Base-by-base conservation (phyloP, 2,797 vertebrate genomes). In the Scolopax rusticola region DNA sequence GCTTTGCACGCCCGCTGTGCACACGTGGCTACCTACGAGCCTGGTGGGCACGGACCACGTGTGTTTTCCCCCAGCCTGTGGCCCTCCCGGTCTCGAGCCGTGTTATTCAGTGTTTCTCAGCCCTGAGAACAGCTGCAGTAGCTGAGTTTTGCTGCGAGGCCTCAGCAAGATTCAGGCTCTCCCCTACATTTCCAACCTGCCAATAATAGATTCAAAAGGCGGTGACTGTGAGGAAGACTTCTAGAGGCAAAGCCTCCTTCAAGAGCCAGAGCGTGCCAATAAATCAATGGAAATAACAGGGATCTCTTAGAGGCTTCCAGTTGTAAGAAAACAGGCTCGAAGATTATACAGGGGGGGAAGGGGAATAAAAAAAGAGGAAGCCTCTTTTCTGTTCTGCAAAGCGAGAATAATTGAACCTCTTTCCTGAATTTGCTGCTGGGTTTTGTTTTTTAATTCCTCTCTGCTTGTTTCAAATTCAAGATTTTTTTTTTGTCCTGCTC, bases 1-100 rank as follows among this genome's bases (percentile, higher is more conserved):
- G 15, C 20, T 47, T 33, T 40, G 74, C 41, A 48, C 11, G 23
- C 6, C 28, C 2, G 3, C 30, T 1, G 1, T 1, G 5, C 10
- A 27, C 1, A 3, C 28, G 21, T 28, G 48, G 45, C 27, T 54
- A 67, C 8, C 56, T 43, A 16, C n/a, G 18, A 38, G 64, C 70
- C 70, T 50, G n/a, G 15, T 57, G 59, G 50, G 47, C 45, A 53
- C 0, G 4, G 70, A 90, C 40, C 54, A 90, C 33, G 25, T 11
- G 23, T 36, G 78, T 9, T 63, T 63, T 76, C 85, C 63, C 56
- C 78, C 60, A 81, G 82, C 47, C 11, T 5, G 63, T 33, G 1
- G 2, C 75, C 63, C 73, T n/a, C 57, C 6, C n/a, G 64, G 61
- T 12, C 38, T 75, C 74, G 81, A 60, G 45, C 4, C 11, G 51